Percentiles rank a stretch among this genome's conserved stretches.
phyloP scores from a whole-genome alignment of 2,888 invertebrate species.

The Apodemia duryi region DNA sequence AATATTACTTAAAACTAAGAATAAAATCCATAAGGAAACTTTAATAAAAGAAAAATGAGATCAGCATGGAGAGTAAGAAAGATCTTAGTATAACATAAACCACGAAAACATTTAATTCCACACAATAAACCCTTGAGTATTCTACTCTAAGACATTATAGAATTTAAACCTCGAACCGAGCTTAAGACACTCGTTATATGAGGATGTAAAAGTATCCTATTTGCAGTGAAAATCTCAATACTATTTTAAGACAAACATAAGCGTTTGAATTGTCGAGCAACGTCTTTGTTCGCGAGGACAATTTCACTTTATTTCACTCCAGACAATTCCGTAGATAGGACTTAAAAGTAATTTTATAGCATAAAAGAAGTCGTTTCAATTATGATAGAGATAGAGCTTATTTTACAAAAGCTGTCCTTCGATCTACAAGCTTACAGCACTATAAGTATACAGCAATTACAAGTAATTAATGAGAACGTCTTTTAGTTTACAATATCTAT shows the following conservation, averaged over 20 bases:
- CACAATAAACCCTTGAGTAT: background rate
- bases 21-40: too few species aligned
- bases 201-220: slow-evolving; percentile 25
- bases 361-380: background rate
- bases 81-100: background rate
- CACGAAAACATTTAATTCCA: slow-evolving; percentile 8
- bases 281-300: slow-evolving; percentile 9
- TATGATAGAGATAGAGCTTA: background rate
- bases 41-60: too few species aligned
- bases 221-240: slow-evolving; percentile 31
- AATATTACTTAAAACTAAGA: too few species aligned
- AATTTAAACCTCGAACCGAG: slow-evolving; percentile 4
- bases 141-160: slow-evolving; percentile 6
- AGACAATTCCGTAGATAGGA: background rate
- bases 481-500: background rate
- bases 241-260: slow-evolving; percentile 22
- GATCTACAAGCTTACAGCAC: background rate
- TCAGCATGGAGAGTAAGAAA: background rate
- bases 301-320: slow-evolving; percentile 16
- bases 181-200: slow-evolving; percentile 6
- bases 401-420: background rate
- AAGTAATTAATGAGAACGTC: background rate
- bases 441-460: background rate
- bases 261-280: slow-evolving; percentile 12
- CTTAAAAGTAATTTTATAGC: slow-evolving; percentile 12